These are phyloP conservation scores for Amphipoea oculea DNA, from an alignment of 2,888 invertebrate genomes.

Conservation along the genomic window DNA sequence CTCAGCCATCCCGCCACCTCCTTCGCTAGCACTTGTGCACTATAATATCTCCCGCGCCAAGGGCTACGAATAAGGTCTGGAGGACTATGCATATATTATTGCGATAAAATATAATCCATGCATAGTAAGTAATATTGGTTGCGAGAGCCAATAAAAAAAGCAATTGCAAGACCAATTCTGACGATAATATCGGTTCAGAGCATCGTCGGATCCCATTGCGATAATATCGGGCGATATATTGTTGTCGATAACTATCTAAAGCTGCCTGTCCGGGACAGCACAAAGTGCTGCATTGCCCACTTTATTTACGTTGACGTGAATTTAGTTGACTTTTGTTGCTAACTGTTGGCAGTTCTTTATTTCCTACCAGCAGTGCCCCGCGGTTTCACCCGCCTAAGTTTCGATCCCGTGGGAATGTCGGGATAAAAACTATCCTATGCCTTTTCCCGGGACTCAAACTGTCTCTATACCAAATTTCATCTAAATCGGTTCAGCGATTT, in stretches of 20 bases:
- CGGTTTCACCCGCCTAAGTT: too few relatives aligned
- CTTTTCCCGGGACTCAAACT: too few relatives aligned
- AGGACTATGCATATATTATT: too few relatives aligned
- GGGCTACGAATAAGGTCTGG: too few relatives aligned
- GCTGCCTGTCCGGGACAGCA: not conserved
- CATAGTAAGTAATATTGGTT: not conserved
- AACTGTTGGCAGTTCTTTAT: not conserved
- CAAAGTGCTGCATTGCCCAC: conserved; percentile 10
- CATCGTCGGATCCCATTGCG: conserved; percentile 44
- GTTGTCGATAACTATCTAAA: conserved; percentile 36
- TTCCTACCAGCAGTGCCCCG: too few relatives aligned
- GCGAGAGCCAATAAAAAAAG: conserved; percentile 24
- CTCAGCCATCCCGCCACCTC: too few relatives aligned
- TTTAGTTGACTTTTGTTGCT: not conserved
- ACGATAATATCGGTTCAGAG: conserved; percentile 22
- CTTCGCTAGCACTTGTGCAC: too few relatives aligned
- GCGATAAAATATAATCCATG: not conserved
- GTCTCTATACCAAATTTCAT: too few relatives aligned
- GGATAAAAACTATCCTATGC: too few relatives aligned
- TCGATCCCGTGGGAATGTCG: too few relatives aligned
- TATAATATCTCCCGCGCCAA: too few relatives aligned
- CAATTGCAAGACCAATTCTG: conserved; percentile 15
- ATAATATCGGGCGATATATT: conserved; percentile 37
- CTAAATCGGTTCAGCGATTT: too few relatives aligned
- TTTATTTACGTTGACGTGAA: conserved; percentile 13